These are phyloP conservation scores for Argya squamiceps DNA, from an alignment of 2,797 vertebrate genomes.

Conservation along the genomic window DNA sequence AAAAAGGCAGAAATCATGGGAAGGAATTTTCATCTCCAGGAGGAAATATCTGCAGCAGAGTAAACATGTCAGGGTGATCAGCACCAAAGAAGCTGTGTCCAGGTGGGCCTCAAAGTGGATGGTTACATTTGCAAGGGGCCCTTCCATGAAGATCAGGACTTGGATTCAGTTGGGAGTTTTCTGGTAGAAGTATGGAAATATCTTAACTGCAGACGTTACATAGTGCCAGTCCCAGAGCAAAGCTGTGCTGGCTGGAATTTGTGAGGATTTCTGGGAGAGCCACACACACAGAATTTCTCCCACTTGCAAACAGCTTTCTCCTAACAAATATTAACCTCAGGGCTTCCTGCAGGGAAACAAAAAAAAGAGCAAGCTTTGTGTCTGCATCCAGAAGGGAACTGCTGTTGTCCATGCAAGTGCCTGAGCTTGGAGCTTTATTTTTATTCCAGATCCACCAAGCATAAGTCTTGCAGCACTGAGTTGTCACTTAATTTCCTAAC, in stretches of 20 bases:
- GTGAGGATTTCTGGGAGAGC: background rate
- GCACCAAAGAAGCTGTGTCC: background rate
- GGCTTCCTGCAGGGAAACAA: background rate
- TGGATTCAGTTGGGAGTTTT: background rate
- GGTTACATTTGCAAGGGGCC: background rate
- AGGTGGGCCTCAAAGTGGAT: background rate
- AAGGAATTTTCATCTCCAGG: background rate
- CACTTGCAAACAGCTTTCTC: background rate
- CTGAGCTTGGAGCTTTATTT: background rate
- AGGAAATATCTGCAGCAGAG: background rate
- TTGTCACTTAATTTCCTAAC: background rate
- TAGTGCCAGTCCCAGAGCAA: background rate
- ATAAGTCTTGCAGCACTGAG: background rate
- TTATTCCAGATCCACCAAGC: background rate
- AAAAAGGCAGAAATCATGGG: background rate
- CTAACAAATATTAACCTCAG: background rate
- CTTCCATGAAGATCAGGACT: background rate
- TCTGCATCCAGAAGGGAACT: background rate
- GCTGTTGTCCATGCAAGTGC: background rate
- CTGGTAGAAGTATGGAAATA: background rate
- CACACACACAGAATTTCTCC: background rate
- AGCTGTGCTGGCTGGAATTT: background rate
- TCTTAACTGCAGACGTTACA: background rate
- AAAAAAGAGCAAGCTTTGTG: background rate
- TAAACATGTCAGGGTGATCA: accelerated